A percentile compares a stretch with the other conserved stretches of the same genome.
Evolutionary conservation across 2,888 invertebrate genomes (phyloP).

Genomic region (Idaea straminata): DNA sequence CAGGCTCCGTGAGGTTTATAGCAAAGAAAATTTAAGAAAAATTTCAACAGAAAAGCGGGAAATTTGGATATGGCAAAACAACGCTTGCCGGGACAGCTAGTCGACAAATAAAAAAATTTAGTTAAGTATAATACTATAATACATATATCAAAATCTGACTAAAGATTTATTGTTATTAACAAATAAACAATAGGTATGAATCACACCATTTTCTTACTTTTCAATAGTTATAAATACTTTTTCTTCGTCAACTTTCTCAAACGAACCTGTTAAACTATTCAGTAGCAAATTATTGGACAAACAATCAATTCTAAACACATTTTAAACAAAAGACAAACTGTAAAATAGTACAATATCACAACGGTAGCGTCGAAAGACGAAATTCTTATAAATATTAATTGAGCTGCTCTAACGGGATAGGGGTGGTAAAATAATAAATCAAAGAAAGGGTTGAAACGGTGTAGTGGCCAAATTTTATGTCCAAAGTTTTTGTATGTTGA

Average conservation of each 20-base stretch:
- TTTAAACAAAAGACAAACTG: slow-evolving; percentile 16
- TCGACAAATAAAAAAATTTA: too few relatives aligned
- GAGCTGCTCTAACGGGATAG: slow-evolving; percentile 38
- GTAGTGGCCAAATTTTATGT: slow-evolving; percentile 53
- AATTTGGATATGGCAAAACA: too few relatives aligned
- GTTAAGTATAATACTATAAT: too few relatives aligned
- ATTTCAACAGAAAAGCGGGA: too few relatives aligned
- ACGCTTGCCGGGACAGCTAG: too few relatives aligned
- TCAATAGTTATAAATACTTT: neutral
- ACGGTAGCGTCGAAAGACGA: slow-evolving; percentile 27
- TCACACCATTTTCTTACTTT: neutral
- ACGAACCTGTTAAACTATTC: neutral
- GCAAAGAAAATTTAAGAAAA: too few relatives aligned
- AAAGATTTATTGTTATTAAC: slow-evolving; percentile 4
- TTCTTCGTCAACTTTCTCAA: neutral
- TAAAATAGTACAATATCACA: slow-evolving; percentile 19
- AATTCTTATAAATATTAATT: slow-evolving; percentile 48
- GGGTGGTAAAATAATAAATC: slow-evolving; percentile 41
- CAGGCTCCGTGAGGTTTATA: too few relatives aligned
- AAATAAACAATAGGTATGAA: slow-evolving; percentile 4
- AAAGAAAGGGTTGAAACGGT: slow-evolving; percentile 51
- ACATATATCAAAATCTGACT: slow-evolving; percentile 3
- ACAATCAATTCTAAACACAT: slow-evolving; percentile 12
- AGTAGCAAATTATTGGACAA: slow-evolving; percentile 13
- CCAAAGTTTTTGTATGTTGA: slow-evolving; percentile 21